phyloP scores from a whole-genome alignment of 30 jellyfish, hydroid and myxozoan species.

The Aurelia aurita region DNA sequence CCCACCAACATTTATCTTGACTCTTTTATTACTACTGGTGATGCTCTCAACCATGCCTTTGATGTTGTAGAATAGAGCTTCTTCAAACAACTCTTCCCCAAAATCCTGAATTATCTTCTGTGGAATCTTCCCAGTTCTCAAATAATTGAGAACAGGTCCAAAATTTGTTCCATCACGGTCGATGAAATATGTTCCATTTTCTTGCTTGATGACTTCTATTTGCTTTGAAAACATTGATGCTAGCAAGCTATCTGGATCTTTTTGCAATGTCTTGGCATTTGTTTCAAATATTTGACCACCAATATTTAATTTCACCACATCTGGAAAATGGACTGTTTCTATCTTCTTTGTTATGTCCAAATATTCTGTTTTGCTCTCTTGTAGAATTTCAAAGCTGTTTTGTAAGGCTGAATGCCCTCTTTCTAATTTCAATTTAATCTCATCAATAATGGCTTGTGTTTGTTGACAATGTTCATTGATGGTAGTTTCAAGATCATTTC shows the following conservation, averaged over 20 bases:
- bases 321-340: too few relatives aligned
- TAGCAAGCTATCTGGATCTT: constrained; percentile 8
- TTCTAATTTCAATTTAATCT: too few relatives aligned
- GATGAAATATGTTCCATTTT: constrained; percentile 17
- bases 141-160: constrained; percentile 6
- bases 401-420: too few relatives aligned
- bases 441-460: too few relatives aligned
- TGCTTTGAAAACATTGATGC: constrained; percentile 19
- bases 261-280: constrained; percentile 1
- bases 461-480: not conserved
- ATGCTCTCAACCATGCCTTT: not conserved
- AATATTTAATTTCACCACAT: not conserved
- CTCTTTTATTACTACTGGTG: too few relatives aligned
- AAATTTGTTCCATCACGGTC: constrained; percentile 24
- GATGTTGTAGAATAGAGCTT: constrained; percentile 6
- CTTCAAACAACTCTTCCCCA: constrained; percentile 1
- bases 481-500: constrained; percentile 25
- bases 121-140: constrained; percentile 4
- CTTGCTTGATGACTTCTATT: not conserved
- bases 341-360: too few relatives aligned
- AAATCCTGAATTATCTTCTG: not conserved
- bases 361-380: too few relatives aligned
- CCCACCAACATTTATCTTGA: too few relatives aligned
- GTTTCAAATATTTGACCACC: constrained; percentile 1
- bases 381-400: too few relatives aligned